Base-by-base conservation (phyloP, 1,140 invertebrate species). In the Scaptomyza graminum region DNA sequence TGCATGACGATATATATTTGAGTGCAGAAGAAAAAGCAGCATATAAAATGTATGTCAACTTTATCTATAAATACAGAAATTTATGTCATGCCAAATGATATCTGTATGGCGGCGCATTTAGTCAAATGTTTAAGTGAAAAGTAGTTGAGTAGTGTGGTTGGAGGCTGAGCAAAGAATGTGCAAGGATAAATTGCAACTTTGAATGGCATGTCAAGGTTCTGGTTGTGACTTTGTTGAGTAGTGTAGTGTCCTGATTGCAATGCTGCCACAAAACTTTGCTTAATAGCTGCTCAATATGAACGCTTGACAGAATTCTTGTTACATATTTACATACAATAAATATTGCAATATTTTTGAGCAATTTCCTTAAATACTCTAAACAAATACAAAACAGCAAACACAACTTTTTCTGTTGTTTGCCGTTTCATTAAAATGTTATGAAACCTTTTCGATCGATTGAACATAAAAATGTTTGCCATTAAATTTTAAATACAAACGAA, bases 341-440 rank as follows among this genome's bases (percentile, higher is more conserved):
- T 22, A 22, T 22, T 22, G 18, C 18, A 22, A 22, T 22, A 22
- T 2, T 22, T 22, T 22, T 3, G 4, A 22, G 18, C 18, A 22
- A 22, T 22, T 22, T 22, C 0, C 18, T 22, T 22, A 22, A 22
- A 22, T 22, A 22, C 18, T 22, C 4, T 0, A 3, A 22, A 22
- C 18, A 22, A 22, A 22, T 22, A 22, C 18, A 22, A 22, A 22
- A 22, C 18, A 22, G 18, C 18, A 22, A 22, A 3, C 18, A 22
- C 18, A 22, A 31, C 28, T 5, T 7, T 31, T 31, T 31, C 5
- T 25, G 25, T 9, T 34, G 31, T 34, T 0, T 34, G 31, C 59
- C 64, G 22, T 87, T 85, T 85, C 78, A 85, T 85, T 85, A 85
- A 85, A 85, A 87, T 81, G 82, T 87, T 82, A 87, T 87, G 82